Percentiles rank a stretch among this genome's conserved stretches.
Evolutionary conservation across 2,113 vertebrate genomes (phyloP).

Genomic region (Laterallus jamaicensis): DNA sequence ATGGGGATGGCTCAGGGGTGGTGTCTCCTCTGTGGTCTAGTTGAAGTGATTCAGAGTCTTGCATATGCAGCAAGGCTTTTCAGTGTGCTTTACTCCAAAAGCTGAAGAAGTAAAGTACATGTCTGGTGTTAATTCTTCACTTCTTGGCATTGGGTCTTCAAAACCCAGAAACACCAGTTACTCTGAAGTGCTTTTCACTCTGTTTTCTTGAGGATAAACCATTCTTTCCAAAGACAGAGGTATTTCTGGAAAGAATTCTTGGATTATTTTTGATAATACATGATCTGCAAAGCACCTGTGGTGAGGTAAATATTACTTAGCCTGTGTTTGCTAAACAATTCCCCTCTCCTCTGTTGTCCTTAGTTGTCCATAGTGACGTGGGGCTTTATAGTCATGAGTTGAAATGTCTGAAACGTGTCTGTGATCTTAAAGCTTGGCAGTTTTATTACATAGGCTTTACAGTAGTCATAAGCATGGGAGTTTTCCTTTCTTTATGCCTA

Average conservation of each 20-base stretch:
- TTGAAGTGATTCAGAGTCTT: accelerated
- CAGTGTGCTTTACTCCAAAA: neutral
- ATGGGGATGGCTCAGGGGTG: neutral
- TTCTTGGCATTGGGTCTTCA: neutral
- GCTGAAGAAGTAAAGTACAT: neutral
- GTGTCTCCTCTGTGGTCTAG: neutral
- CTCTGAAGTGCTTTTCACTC: neutral
- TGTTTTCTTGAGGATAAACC: neutral
- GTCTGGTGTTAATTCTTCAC: neutral
- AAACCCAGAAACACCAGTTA: neutral
- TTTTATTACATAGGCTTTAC: slow-evolving; percentile 23
- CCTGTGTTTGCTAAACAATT: neutral
- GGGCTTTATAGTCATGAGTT: neutral
- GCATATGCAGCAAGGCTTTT: neutral
- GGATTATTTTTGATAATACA: neutral
- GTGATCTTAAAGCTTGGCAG: slow-evolving; percentile 1
- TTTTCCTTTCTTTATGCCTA: neutral
- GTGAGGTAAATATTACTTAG: neutral
- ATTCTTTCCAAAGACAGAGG: neutral
- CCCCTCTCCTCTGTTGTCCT: neutral
- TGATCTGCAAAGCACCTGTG: neutral
- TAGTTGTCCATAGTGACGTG: neutral
- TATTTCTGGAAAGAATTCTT: neutral
- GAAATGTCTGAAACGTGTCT: neutral
- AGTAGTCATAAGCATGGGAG: neutral